Evolutionary conservation across 2,888 invertebrate genomes (phyloP).

Genomic region (Himalopsyche kuldschensis): DNA sequence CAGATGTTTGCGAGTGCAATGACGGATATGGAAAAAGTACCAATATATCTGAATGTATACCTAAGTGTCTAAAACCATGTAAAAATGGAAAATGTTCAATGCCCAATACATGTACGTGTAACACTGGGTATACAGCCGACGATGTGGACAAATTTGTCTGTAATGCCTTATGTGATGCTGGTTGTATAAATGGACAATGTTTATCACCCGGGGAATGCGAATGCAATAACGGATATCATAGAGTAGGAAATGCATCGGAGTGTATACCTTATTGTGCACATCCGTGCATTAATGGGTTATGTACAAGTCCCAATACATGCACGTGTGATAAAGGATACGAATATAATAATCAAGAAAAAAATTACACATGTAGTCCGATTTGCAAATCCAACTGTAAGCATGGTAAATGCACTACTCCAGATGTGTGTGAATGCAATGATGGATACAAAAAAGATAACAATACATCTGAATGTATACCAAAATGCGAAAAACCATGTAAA

Average conservation of each 20-base stretch:
- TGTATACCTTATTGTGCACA: no score
- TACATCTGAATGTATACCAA: conserved; percentile 39
- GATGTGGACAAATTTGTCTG: background rate
- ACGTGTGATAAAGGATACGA: no score
- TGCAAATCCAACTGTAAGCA: no score
- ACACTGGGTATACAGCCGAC: conserved; percentile 1
- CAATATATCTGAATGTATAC: background rate
- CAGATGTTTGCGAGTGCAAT: conserved; percentile 26
- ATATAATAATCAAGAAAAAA: no score
- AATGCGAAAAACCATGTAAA: conserved; percentile 41
- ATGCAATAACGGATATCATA: no score
- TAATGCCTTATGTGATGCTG: background rate
- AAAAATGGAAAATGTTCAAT: background rate
- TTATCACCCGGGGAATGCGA: no score
- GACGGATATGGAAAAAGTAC: conserved; percentile 11
- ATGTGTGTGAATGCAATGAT: no score
- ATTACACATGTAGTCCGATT: no score
- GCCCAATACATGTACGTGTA: conserved; percentile 9
- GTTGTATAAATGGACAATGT: conserved; percentile 17
- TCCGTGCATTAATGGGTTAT: no score
- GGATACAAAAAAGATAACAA: background rate
- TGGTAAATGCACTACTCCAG: no score
- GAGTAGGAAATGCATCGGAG: no score
- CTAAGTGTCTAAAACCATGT: conserved; percentile 37
- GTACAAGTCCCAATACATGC: no score